Evolutionary conservation across 1,140 invertebrate genomes (phyloP).

Genomic region (Phenacoccus solenopsis): DNA sequence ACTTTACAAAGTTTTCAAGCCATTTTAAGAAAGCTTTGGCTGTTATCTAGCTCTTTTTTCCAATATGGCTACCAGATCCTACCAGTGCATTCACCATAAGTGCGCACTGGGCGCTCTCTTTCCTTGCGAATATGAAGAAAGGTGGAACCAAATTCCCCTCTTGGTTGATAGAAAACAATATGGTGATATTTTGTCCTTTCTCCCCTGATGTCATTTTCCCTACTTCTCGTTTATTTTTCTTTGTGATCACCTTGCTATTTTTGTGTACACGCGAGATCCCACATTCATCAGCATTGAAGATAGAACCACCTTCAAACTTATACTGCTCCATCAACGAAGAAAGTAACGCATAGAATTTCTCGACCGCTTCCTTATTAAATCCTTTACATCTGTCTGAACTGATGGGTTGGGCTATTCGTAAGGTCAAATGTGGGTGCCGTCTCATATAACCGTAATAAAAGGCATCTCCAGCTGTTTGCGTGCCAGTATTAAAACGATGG

Average conservation of each 20-base stretch:
- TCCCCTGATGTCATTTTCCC: conserved; percentile 31
- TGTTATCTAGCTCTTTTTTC: conserved; percentile 28
- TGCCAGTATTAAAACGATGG: too few relatives aligned
- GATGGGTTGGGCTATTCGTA: conserved; percentile 6
- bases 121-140: conserved; percentile 23
- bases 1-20: conserved; percentile 23
- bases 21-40: conserved; percentile 28
- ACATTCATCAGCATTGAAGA: conserved; percentile 34
- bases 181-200: conserved; percentile 28
- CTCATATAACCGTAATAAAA: conserved; percentile 2
- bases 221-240: conserved; percentile 30
- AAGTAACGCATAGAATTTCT: conserved; percentile 9
- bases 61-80: conserved; percentile 23
- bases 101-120: conserved; percentile 23
- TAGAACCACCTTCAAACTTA: conserved; percentile 25
- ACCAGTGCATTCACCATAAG: conserved; percentile 27
- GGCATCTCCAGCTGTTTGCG: not conserved
- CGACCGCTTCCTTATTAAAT: not conserved
- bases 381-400: not conserved
- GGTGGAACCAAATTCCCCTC: conserved; percentile 29
- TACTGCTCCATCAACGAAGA: conserved; percentile 18
- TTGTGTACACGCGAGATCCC: conserved; percentile 35
- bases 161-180: conserved; percentile 31
- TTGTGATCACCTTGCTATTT: conserved; percentile 31
- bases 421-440: not conserved